phyloP scores from a whole-genome alignment of 2,113 vertebrate genomes.

The Polyodon spathula region DNA sequence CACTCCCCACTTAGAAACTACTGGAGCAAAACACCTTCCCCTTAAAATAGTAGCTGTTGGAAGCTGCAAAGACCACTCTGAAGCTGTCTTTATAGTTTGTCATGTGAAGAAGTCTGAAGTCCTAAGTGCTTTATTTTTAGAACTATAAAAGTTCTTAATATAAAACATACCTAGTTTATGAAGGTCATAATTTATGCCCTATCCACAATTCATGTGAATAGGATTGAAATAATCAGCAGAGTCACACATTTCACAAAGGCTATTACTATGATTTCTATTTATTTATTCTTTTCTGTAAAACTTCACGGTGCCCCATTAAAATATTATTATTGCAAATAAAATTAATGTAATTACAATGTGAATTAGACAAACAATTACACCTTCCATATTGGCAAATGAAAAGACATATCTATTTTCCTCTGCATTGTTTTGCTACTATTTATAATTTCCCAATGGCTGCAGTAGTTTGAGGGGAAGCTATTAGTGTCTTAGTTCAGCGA shows the following conservation, averaged over 20 bases:
- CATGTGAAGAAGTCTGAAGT: no score
- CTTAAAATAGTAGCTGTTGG: no score
- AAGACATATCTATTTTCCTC: neutral
- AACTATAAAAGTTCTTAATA: no score
- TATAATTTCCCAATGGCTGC: slow-evolving; percentile 46
- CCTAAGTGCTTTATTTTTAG: no score
- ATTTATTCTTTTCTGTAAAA: neutral
- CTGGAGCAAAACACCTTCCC: neutral
- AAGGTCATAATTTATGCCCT: neutral
- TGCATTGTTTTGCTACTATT: slow-evolving; percentile 29
- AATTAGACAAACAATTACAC: neutral
- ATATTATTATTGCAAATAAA: slow-evolving; percentile 73
- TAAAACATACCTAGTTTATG: neutral
- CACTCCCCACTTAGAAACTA: neutral
- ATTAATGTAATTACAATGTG: slow-evolving; percentile 15
- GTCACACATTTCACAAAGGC: neutral
- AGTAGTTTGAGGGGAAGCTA: slow-evolving; percentile 63
- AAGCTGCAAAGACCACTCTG: no score
- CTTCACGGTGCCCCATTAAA: slow-evolving; percentile 40
- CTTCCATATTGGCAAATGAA: neutral
- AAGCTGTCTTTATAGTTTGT: no score
- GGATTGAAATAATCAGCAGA: neutral
- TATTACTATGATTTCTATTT: neutral
- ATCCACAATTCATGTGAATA: neutral
- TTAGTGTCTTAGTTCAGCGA: slow-evolving; percentile 66